These are phyloP conservation scores for Oophaga pumilio DNA, from an alignment of 2,113 vertebrate species.

Conservation along the genomic window DNA sequence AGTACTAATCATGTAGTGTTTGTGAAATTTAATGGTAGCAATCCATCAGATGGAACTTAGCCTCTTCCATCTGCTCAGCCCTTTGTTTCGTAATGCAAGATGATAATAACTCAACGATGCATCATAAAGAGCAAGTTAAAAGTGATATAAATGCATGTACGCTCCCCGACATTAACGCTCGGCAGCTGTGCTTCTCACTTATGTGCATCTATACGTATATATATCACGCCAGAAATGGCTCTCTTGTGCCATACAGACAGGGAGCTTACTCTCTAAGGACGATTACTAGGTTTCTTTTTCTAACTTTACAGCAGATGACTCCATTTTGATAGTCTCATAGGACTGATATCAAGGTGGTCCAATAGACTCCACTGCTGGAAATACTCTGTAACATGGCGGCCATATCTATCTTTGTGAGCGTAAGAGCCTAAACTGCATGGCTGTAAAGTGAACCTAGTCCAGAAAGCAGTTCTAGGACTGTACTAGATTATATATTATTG, in stretches of 20 bases:
- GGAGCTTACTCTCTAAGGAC: slow-evolving; percentile 19
- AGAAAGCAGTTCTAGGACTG: not conserved
- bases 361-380: not conserved
- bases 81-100: slow-evolving; percentile 43
- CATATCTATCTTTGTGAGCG: not conserved
- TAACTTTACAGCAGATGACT: slow-evolving; percentile 4
- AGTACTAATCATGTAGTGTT: slow-evolving; percentile 27
- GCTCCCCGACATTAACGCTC: slow-evolving; percentile 19
- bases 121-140: slow-evolving; percentile 57
- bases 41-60: slow-evolving; percentile 34
- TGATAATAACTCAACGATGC: slow-evolving; percentile 47
- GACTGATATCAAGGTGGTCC: slow-evolving; percentile 18
- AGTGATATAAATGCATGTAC: slow-evolving; percentile 57
- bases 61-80: slow-evolving; percentile 39
- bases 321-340: slow-evolving; percentile 18
- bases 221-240: slow-evolving; percentile 23
- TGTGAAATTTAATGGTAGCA: slow-evolving; percentile 33
- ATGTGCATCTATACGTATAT: slow-evolving; percentile 21
- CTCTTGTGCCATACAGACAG: slow-evolving; percentile 23
- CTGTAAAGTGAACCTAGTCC: not conserved
- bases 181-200: slow-evolving; percentile 42
- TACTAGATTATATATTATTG: not conserved
- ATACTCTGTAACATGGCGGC: not conserved
- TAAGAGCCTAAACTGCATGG: not conserved
- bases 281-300: slow-evolving; percentile 7